Evolutionary conservation across 2,113 vertebrate species (phyloP).

Genomic region (Fulica atra): DNA sequence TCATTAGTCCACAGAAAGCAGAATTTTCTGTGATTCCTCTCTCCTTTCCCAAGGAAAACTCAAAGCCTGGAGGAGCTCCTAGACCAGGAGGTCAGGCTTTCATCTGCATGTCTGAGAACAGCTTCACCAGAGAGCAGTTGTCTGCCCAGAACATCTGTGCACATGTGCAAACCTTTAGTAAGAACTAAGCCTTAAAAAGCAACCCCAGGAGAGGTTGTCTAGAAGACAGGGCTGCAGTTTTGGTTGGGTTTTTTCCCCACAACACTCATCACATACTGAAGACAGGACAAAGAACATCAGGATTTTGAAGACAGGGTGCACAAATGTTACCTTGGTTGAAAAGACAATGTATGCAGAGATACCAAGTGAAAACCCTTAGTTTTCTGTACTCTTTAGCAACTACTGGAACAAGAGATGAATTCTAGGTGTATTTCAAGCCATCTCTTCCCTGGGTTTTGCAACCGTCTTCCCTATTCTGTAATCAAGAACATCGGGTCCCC

Average conservation of each 20-base stretch:
- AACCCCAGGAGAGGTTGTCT: not conserved
- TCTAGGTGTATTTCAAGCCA: too few species aligned
- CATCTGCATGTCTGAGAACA: rapidly evolving
- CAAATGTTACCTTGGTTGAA: not conserved
- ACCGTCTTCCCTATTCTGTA: not conserved
- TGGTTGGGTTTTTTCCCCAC: not conserved
- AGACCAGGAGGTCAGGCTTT: not conserved
- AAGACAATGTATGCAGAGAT: not conserved
- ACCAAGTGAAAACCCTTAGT: not conserved
- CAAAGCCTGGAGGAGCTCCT: not conserved
- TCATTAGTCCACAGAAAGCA: not conserved
- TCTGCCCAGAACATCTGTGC: not conserved
- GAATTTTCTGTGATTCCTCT: not conserved
- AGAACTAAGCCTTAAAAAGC: not conserved
- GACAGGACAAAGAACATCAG: not conserved
- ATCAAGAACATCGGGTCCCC: not conserved
- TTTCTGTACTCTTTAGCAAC: not conserved
- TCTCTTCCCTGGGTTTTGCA: not conserved
- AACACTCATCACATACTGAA: rapidly evolving
- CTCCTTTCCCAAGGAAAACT: not conserved
- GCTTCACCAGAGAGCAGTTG: rapidly evolving
- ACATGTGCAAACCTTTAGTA: rapidly evolving
- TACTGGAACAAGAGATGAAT: not conserved
- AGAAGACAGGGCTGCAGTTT: too few species aligned
- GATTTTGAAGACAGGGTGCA: not conserved